Evolutionary conservation across 2,888 invertebrate genomes (phyloP).

Genomic region (Homarus gammarus): DNA sequence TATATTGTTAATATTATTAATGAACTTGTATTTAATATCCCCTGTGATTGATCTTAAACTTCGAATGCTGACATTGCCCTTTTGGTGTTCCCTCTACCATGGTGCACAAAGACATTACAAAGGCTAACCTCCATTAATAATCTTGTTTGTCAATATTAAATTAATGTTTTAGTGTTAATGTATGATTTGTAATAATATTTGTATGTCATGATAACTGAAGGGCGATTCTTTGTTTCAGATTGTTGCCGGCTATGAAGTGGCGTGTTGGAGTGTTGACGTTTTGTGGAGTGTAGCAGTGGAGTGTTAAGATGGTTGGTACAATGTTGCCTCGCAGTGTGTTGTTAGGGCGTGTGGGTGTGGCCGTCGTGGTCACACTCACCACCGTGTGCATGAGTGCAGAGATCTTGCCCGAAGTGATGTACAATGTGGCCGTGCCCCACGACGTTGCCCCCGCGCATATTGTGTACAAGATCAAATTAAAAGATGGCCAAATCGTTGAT

Average conservation of each 20-base stretch:
- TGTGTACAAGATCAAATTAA: conserved; percentile 87
- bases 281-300: conserved; percentile 66
- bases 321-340: conserved; percentile 58
- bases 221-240: conserved; percentile 51
- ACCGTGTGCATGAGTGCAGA: conserved; percentile 42
- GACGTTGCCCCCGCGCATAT: conserved; percentile 94
- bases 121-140: too few species aligned
- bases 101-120: too few species aligned
- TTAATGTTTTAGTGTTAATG: background rate
- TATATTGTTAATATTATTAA: too few species aligned
- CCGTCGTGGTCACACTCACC: conserved; percentile 46
- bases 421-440: conserved; percentile 85
- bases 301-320: conserved; percentile 31
- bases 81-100: too few species aligned
- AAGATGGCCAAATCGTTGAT: conserved; percentile 81
- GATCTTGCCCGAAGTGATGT: conserved; percentile 70
- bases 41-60: too few species aligned
- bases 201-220: background rate
- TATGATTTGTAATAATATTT: background rate
- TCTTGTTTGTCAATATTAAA: background rate
- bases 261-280: conserved; percentile 58
- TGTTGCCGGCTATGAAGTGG: conserved; percentile 65
- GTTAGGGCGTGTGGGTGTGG: conserved; percentile 58
- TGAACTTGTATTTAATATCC: too few species aligned
- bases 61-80: too few species aligned